phyloP scores from a whole-genome alignment of 2,113 vertebrate species.

The Eudorcas thomsonii region DNA sequence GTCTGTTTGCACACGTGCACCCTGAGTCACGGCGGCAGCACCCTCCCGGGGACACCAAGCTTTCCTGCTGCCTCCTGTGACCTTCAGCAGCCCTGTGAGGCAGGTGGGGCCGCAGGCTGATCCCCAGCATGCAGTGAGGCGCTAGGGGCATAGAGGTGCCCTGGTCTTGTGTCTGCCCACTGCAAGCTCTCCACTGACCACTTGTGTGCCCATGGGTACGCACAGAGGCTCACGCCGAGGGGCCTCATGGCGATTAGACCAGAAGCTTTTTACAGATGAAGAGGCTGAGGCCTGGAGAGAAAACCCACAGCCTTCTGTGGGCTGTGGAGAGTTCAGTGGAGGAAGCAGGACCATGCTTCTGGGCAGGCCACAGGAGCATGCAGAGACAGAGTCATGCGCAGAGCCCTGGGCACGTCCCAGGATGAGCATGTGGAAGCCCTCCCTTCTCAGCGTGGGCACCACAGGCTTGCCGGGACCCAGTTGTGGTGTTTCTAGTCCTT shows the following conservation, averaged over 20 bases:
- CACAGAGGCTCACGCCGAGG: fast-evolving
- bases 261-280: background rate
- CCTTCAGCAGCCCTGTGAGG: fast-evolving
- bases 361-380: fast-evolving
- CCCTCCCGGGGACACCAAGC: fast-evolving
- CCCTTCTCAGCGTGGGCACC: background rate
- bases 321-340: background rate
- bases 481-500: background rate
- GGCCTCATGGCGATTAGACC: background rate
- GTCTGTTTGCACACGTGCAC: fast-evolving
- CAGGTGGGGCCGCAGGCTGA: background rate
- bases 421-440: fast-evolving
- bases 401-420: fast-evolving
- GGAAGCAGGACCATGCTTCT: background rate
- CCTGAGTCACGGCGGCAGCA: background rate
- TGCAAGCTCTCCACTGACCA: background rate
- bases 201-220: background rate
- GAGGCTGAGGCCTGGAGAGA: background rate
- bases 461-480: fast-evolving
- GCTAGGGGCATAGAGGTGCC: background rate
- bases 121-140: background rate
- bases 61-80: background rate
- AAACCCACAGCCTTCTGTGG: background rate
- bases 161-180: background rate
- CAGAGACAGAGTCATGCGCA: background rate